A percentile compares a stretch with the other conserved stretches of the same genome.
Evolutionary conservation across 2,797 vertebrate genomes (phyloP).

Genomic region (Darevskia mixta): DNA sequence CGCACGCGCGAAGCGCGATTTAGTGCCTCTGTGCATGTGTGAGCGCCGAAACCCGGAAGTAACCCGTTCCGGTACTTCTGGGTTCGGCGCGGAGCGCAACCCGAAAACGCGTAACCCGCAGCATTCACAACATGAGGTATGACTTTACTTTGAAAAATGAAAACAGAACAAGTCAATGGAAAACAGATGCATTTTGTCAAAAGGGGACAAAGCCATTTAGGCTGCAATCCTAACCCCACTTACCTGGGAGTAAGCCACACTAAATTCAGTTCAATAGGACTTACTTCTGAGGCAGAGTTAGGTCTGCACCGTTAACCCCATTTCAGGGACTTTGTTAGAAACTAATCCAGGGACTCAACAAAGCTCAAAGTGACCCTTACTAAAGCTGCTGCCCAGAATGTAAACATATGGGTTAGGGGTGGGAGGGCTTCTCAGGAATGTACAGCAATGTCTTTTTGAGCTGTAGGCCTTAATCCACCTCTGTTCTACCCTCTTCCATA

Average conservation of each 20-base stretch:
- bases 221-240: too few species aligned
- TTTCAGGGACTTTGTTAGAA: not conserved
- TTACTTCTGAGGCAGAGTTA: too few species aligned
- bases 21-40: too few species aligned
- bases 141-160: not conserved
- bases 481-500: slow-evolving; percentile 3
- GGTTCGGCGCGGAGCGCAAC: too few species aligned
- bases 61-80: too few species aligned
- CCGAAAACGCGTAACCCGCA: too few species aligned
- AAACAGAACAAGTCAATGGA: not conserved
- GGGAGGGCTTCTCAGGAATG: not conserved
- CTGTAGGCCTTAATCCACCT: slow-evolving; percentile 1
- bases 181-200: not conserved
- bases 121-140: too few species aligned
- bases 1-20: too few species aligned
- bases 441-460: not conserved
- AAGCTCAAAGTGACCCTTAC: slow-evolving; percentile 13
- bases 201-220: not conserved
- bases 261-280: too few species aligned
- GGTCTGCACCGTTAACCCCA: not conserved
- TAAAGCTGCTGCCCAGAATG: slow-evolving; percentile 30
- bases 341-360: not conserved
- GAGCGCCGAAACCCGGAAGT: too few species aligned
- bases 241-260: too few species aligned
- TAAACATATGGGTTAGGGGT: slow-evolving; percentile 12